Evolutionary conservation across 1,140 invertebrate species (phyloP), one percentile per base, ranked within the genome.

Genomic region (Drosophila neocordata): DNA sequence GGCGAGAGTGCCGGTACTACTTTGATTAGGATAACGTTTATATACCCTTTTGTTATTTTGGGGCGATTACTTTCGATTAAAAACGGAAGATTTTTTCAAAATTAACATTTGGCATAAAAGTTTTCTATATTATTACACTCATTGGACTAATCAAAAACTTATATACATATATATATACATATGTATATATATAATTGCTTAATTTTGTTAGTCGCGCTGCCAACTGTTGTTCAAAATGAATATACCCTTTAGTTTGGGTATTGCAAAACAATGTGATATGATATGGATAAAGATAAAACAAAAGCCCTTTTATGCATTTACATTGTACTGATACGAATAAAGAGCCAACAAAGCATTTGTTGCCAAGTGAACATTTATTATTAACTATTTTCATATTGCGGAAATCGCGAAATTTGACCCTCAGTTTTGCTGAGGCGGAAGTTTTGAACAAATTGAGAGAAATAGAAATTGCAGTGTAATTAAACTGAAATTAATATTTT

Each of bases 371-470:
- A n/a, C 15, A 38, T 72, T 31, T 70, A 70, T 70, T n/a, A 53
- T 53, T 27, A n/a, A 53, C 22, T 69, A 51, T 37, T 56, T 65
- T 53, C 35, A 53, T 60, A 58, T 73, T 59, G 44, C 73, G 73
- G 73, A 76, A 75, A 65, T 74, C 44, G 69, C 61, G 51, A 58
- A 58, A 69, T 58, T 69, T 41, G 59, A 69, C 59, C 60, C 65
- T 66, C 64, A 59, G 53, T 15, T 52, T 55, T 22, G 13, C 51
- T 20, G 57, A 48, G 34, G 51, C 72, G 71, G 72, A 74, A 74
- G 72, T 73, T 73, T 72, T 53, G 3, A 24, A 34, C 34, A 27
- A n/a, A 15, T 57, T 58, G 53, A 22, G 35, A 34, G 44, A 53
- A 70, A 60, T 55, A 65, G 24, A 15, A 31, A 63, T n/a, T 38